A percentile compares a stretch with the other conserved stretches of the same genome.
phyloP scores from a whole-genome alignment of 2,113 vertebrate genomes.

The Donacobius atricapilla region DNA sequence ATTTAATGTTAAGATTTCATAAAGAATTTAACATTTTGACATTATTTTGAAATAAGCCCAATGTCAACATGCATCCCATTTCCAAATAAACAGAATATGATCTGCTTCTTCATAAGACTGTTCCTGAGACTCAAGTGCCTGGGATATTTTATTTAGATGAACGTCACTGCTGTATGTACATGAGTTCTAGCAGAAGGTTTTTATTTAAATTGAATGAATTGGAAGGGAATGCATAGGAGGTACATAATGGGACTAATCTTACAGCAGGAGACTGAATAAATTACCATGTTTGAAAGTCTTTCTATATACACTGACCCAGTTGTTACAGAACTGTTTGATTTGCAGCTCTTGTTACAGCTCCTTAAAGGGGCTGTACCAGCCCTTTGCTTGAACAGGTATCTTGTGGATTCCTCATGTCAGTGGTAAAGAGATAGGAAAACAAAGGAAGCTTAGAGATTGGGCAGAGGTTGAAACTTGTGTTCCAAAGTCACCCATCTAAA shows the following conservation, averaged over 20 bases:
- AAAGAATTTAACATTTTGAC: slow-evolving; percentile 67
- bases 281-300: background rate
- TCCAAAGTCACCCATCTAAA: background rate
- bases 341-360: background rate
- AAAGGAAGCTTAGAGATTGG: background rate
- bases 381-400: background rate
- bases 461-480: background rate
- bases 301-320: background rate
- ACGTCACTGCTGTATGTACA: background rate
- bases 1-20: slow-evolving; percentile 60
- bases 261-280: slow-evolving; percentile 13
- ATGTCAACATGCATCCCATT: slow-evolving; percentile 39
- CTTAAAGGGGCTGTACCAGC: background rate
- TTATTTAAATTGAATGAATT: slow-evolving; percentile 24
- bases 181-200: background rate
- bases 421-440: background rate
- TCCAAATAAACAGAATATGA: slow-evolving; percentile 24
- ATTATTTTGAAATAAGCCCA: slow-evolving; percentile 63
- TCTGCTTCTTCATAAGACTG: slow-evolving; percentile 10
- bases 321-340: background rate
- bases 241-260: background rate
- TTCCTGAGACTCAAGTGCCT: background rate
- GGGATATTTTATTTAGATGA: slow-evolving; percentile 40
- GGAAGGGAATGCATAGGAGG: background rate
- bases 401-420: background rate